Conservation (phyloP, 2,113 vertebrate genomes). For the Tachysurus fulvidraco region DNA sequence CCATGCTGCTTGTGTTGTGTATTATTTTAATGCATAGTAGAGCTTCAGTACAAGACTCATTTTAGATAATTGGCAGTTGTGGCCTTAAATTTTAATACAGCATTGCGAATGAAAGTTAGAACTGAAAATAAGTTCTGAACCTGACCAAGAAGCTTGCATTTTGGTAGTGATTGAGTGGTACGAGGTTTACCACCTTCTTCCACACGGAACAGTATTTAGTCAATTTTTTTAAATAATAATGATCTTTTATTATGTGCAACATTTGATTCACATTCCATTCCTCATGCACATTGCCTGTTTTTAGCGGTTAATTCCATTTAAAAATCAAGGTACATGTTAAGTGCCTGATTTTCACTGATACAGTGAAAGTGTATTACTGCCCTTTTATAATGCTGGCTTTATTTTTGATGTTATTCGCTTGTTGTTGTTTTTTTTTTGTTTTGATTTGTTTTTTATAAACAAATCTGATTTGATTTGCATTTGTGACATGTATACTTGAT, state of each 20-base stretch:
- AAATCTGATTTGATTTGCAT: neutral
- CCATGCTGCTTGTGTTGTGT: neutral
- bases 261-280: neutral
- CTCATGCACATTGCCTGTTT: neutral
- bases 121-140: neutral
- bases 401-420: neutral
- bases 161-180: conserved; percentile 5
- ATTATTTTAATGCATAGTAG: conserved; percentile 1
- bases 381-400: neutral
- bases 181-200: neutral
- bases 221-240: neutral
- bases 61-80: neutral
- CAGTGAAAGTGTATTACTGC: neutral
- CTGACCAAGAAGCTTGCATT: neutral
- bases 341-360: neutral
- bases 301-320: neutral
- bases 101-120: neutral
- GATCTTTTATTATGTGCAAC: neutral
- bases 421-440: neutral
- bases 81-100: conserved; percentile 5
- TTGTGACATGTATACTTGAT: neutral
- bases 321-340: conserved; percentile 2
- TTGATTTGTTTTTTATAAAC: neutral
- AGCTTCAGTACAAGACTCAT: conserved; percentile 18
- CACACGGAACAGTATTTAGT: conserved; percentile 17